Conservation (phyloP, 2,888 invertebrate genomes). For the Chymomyza caudatula region DNA sequence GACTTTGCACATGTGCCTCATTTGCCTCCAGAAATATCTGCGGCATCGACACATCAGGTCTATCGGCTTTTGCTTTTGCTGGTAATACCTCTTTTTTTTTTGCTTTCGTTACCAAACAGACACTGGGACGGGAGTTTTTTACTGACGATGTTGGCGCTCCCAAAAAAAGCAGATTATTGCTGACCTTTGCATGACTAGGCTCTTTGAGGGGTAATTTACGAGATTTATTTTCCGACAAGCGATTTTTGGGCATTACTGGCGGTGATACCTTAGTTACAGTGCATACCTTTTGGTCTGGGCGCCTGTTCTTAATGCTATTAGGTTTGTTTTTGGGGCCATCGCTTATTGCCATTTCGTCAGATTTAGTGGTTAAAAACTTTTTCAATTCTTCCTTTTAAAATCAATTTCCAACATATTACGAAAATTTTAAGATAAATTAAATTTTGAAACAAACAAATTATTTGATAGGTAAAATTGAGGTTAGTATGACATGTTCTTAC, state of each 20-base stretch:
- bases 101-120: too few relatives aligned
- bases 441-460: background rate
- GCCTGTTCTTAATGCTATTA: too few relatives aligned
- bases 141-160: too few relatives aligned
- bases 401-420: conserved; percentile 42
- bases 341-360: conserved; percentile 23
- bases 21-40: background rate
- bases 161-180: too few relatives aligned
- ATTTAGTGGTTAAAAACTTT: too few relatives aligned
- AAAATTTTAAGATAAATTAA: conserved; percentile 16
- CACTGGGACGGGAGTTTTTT: too few relatives aligned
- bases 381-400: conserved; percentile 54
- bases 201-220: too few relatives aligned
- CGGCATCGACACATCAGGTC: background rate
- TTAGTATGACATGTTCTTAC: background rate
- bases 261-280: background rate
- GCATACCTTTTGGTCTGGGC: background rate
- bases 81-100: too few relatives aligned
- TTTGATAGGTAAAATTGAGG: background rate
- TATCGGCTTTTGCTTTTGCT: too few relatives aligned
- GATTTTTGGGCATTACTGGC: background rate
- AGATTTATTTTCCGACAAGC: background rate
- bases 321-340: background rate
- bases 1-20: too few relatives aligned
- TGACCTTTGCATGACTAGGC: too few relatives aligned